phyloP scores from a whole-genome alignment of 2,888 invertebrate genomes.

The Hetaerina titia region DNA sequence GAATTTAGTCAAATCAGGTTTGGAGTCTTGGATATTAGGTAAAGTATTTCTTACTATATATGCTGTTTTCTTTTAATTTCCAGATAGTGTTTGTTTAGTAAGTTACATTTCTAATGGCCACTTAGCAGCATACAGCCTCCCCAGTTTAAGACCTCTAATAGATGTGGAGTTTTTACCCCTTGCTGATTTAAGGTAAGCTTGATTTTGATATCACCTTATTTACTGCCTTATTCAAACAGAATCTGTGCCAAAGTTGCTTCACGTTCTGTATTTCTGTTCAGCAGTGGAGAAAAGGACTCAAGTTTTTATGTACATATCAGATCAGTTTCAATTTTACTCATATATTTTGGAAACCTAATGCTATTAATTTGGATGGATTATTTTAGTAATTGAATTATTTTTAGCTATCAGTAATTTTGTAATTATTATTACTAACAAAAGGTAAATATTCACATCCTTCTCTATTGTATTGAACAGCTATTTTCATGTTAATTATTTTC shows the following conservation, averaged over 20 bases:
- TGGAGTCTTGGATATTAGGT: slow-evolving; percentile 40
- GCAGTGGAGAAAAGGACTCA: slow-evolving; percentile 62
- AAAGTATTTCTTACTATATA: not conserved
- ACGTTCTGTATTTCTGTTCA: slow-evolving; percentile 52
- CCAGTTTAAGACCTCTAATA: slow-evolving; percentile 94
- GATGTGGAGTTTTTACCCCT: slow-evolving; percentile 97
- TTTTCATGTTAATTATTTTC: not conserved
- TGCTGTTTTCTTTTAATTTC: slow-evolving; percentile 73
- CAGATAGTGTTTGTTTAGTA: slow-evolving; percentile 96
- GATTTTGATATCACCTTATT: not conserved
- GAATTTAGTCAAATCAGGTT: slow-evolving; percentile 8
- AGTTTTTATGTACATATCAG: slow-evolving; percentile 55
- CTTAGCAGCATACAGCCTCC: slow-evolving; percentile 95
- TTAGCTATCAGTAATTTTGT: not conserved
- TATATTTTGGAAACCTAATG: slow-evolving; percentile 43
- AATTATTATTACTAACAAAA: not conserved
- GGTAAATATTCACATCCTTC: not conserved
- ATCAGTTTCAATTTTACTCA: slow-evolving; percentile 49
- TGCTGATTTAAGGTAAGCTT: slow-evolving; percentile 92
- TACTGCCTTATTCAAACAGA: slow-evolving; percentile 31
- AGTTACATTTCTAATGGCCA: slow-evolving; percentile 97
- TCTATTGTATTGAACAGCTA: not conserved
- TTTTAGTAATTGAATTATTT: not conserved
- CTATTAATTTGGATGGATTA: not conserved
- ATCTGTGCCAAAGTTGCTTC: slow-evolving; percentile 58